Evolutionary conservation across 2,797 vertebrate genomes (phyloP).

Genomic region (Parauchenoglanis ngamensis): DNA sequence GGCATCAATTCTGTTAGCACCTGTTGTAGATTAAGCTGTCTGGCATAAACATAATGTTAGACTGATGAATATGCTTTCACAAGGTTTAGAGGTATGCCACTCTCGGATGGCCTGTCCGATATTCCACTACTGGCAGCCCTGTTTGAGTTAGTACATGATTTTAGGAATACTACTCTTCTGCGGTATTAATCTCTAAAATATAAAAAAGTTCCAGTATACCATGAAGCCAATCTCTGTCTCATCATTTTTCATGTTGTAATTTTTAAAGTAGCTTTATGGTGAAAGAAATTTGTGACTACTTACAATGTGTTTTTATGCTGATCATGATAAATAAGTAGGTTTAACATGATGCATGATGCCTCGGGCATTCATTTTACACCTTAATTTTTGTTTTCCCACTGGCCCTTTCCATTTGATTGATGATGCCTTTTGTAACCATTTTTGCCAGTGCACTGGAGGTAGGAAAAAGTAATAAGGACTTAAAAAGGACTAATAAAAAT

Average conservation of each 20-base stretch:
- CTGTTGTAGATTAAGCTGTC: neutral
- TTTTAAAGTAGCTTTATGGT: neutral
- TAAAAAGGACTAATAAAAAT: too few species aligned
- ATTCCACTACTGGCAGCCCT: neutral
- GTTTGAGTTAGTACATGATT: neutral
- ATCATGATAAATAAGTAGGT: neutral
- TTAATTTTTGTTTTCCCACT: neutral
- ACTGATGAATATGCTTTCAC: conserved; percentile 14
- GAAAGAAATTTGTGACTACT: neutral
- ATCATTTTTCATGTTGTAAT: neutral
- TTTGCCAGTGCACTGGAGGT: neutral
- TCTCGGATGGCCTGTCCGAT: neutral
- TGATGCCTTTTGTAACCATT: neutral
- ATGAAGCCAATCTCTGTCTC: neutral
- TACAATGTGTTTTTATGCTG: neutral
- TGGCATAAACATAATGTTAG: conserved; percentile 15
- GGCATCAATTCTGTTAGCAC: neutral
- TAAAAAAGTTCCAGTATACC: neutral
- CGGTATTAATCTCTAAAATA: neutral
- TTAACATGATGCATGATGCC: neutral
- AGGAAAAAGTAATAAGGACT: neutral
- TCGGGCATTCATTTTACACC: neutral
- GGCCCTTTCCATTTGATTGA: neutral
- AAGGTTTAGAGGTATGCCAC: neutral
- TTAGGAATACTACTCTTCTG: neutral